Percentiles rank a stretch among this genome's conserved stretches.
Conservation (phyloP, 1,140 invertebrate genomes). For the Drosophila murphyi region DNA sequence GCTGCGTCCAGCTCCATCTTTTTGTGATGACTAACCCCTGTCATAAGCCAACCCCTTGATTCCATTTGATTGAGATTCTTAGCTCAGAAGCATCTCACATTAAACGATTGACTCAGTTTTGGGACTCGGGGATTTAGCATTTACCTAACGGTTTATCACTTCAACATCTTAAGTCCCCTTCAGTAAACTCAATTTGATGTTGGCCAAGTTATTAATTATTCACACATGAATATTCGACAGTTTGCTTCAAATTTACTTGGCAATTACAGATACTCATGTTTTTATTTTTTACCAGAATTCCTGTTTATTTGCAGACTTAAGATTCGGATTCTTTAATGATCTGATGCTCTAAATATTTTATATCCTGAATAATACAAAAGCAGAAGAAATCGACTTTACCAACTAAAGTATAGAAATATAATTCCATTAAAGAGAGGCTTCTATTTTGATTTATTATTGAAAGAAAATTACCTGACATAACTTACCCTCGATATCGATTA, state of each 20-base stretch:
- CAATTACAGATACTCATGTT: too few relatives aligned
- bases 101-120: neutral
- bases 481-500: too few relatives aligned
- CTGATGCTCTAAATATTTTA: too few relatives aligned
- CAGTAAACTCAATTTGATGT: neutral
- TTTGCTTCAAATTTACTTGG: neutral
- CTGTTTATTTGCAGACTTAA: too few relatives aligned
- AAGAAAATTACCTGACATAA: too few relatives aligned
- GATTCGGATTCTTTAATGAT: too few relatives aligned
- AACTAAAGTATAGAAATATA: too few relatives aligned
- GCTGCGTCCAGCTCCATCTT: neutral
- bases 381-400: too few relatives aligned
- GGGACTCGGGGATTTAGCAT: neutral
- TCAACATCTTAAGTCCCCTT: neutral
- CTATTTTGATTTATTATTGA: too few relatives aligned
- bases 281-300: too few relatives aligned
- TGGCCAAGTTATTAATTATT: neutral
- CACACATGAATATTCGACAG: neutral
- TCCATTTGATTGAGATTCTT: neutral
- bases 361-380: too few relatives aligned
- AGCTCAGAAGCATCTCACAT: neutral
- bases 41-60: conserved; percentile 5
- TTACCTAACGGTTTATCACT: neutral
- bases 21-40: conserved; percentile 9
- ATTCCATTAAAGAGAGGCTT: too few relatives aligned